Conservation (phyloP, 2,113 vertebrate genomes). For the Neofelis nebulosa region DNA sequence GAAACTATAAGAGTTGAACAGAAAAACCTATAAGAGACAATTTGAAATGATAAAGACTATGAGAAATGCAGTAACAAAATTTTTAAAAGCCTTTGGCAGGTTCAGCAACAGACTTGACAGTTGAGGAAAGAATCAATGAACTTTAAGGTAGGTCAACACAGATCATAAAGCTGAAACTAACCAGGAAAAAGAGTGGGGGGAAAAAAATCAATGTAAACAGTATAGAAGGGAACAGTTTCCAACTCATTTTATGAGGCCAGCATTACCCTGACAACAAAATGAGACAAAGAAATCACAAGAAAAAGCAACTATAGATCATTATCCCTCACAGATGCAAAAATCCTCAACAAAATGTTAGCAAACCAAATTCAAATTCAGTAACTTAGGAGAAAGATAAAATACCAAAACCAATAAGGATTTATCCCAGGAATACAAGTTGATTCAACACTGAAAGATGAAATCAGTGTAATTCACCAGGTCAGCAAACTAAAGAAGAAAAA, state of each 20-base stretch:
- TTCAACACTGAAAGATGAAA: neutral
- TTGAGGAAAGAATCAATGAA: neutral
- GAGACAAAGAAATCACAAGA: neutral
- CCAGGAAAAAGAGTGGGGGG: neutral
- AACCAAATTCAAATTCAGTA: slow-evolving; percentile 31
- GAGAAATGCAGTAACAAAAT: neutral
- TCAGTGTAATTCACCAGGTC: neutral
- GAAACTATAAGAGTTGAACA: neutral
- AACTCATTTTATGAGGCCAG: neutral
- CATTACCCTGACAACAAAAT: neutral
- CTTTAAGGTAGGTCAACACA: neutral
- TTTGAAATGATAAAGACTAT: neutral
- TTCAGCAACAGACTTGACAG: neutral
- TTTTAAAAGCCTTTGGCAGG: neutral
- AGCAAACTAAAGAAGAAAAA: neutral
- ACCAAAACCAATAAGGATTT: neutral
- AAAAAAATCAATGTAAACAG: neutral
- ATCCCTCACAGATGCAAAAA: neutral
- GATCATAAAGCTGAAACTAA: neutral
- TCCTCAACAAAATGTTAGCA: neutral
- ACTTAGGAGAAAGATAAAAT: neutral
- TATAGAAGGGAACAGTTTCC: neutral
- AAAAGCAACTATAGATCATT: neutral
- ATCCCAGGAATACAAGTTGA: neutral
- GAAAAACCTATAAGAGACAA: neutral